phyloP scores from a whole-genome alignment of 1,140 invertebrate genomes.

The Dendroctonus ponderosae region DNA sequence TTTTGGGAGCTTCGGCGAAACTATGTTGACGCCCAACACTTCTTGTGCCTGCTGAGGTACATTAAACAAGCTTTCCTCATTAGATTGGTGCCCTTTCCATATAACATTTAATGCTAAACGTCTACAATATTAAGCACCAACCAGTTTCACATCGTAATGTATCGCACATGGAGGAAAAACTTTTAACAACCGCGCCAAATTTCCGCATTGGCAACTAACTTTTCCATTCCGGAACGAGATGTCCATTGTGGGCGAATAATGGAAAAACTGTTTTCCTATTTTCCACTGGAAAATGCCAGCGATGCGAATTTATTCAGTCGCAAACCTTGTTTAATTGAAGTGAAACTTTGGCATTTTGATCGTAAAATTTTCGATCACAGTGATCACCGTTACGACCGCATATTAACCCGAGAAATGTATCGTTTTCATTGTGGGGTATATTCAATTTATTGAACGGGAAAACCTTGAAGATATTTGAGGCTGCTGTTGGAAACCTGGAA shows the following conservation, averaged over 20 bases:
- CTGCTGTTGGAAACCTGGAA: no score
- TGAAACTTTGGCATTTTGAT: not conserved
- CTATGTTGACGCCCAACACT: no score
- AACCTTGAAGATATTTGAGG: no score
- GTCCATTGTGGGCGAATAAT: conserved; percentile 22
- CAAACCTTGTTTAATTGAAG: conserved; percentile 16
- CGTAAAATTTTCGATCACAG: not conserved
- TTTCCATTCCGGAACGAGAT: conserved; percentile 17
- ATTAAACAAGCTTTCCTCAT: not conserved
- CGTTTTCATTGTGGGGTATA: no score
- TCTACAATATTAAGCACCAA: not conserved
- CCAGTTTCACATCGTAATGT: conserved; percentile 2
- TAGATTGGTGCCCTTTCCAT: not conserved
- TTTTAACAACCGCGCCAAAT: conserved; percentile 16
- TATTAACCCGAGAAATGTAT: no score
- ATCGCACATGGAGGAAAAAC: conserved; percentile 13
- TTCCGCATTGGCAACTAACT: conserved; percentile 19
- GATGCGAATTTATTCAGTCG: conserved; percentile 8
- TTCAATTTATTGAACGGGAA: no score
- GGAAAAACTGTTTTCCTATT: conserved; percentile 15
- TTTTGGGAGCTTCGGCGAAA: no score
- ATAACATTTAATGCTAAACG: no score
- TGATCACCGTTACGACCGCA: no score
- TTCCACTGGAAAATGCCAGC: conserved; percentile 15
- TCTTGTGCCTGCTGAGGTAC: no score